Evolutionary conservation across 2,797 vertebrate genomes (phyloP).

Genomic region (Acanthiza pusilla): DNA sequence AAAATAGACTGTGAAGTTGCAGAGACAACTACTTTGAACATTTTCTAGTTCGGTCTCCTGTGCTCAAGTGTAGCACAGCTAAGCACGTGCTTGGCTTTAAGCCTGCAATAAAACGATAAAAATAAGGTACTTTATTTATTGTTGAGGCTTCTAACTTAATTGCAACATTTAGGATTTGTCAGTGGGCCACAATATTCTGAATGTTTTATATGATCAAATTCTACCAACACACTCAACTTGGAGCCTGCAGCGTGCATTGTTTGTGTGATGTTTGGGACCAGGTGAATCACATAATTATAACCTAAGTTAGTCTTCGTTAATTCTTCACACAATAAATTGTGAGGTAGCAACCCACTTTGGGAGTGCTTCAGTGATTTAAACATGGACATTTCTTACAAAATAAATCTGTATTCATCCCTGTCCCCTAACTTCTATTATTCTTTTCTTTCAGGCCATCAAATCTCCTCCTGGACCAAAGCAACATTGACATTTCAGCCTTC

Average conservation of each 20-base stretch:
- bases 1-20: neutral
- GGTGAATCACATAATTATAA: neutral
- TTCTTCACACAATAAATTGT: neutral
- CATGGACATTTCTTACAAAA: too few relatives aligned
- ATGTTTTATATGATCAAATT: neutral
- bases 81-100: neutral
- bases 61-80: neutral
- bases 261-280: neutral
- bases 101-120: neutral
- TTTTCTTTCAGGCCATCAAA: conserved; percentile 85
- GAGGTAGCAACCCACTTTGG: neutral
- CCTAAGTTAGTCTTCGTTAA: neutral
- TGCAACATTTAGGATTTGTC: neutral
- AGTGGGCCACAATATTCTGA: neutral
- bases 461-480: conserved; percentile 93
- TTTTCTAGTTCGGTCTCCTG: neutral
- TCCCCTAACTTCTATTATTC: neutral
- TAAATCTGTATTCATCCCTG: neutral
- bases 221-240: neutral
- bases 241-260: neutral
- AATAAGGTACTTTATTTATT: neutral
- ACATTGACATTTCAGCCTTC: conserved; percentile 84
- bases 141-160: neutral
- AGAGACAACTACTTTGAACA: neutral
- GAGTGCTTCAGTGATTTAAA: conserved; percentile 3